These are phyloP conservation scores for Sinocyclocheilus anophthalmus DNA, from an alignment of 2,113 vertebrate species.

Conservation along the genomic window DNA sequence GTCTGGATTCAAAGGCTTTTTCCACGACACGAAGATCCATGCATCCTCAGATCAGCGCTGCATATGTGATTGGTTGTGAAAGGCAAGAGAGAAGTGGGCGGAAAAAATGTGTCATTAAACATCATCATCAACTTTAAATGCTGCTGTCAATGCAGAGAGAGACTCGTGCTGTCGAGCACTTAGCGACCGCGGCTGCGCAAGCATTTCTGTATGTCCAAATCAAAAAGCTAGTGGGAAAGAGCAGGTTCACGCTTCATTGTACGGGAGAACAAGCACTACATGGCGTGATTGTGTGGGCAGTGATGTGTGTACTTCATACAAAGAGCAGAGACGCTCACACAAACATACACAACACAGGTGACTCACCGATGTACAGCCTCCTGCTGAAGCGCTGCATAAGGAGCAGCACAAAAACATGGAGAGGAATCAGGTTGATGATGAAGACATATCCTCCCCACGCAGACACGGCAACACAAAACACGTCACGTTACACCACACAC, in stretches of 20 bases:
- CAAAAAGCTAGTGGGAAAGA: background rate
- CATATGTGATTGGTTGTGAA: constrained; percentile 29
- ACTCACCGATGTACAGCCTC: constrained; percentile 96
- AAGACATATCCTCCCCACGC: constrained; percentile 89
- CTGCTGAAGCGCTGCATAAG: constrained; percentile 98
- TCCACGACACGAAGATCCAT: background rate
- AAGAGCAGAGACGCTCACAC: constrained; percentile 31
- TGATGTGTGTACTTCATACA: constrained; percentile 31
- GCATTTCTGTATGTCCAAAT: background rate
- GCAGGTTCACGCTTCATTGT: background rate
- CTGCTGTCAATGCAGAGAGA: constrained; percentile 8
- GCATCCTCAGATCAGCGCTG: constrained; percentile 11
- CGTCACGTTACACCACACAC: constrained; percentile 6
- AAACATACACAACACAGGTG: constrained; percentile 34
- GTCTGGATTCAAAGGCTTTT: background rate
- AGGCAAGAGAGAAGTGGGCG: constrained; percentile 37
- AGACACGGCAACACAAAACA: constrained; percentile 79
- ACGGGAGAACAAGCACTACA: background rate
- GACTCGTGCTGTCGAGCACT: background rate
- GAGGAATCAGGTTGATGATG: constrained; percentile 95
- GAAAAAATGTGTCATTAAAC: constrained; percentile 39
- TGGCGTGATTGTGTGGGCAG: constrained; percentile 40
- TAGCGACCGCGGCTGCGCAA: background rate
- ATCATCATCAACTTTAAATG: constrained; percentile 11
- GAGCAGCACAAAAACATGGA: constrained; percentile 95